Evolutionary conservation across 2,888 invertebrate genomes (phyloP), one percentile per base, ranked within the genome.

Genomic region (Caenorhabditis doughertyi): DNA sequence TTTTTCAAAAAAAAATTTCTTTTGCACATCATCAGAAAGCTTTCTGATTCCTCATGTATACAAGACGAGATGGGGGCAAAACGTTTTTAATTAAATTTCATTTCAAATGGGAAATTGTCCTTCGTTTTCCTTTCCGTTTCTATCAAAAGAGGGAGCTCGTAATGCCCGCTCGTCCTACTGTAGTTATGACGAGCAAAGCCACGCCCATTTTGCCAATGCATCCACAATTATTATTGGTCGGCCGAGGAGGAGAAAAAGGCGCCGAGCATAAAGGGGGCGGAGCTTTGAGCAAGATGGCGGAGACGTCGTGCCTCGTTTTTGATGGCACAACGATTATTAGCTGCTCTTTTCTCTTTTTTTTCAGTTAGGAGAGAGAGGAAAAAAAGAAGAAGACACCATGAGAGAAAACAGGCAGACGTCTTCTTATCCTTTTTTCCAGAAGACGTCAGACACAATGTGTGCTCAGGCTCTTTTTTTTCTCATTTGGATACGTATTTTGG

Each of bases 51-150:
- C 11, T 32, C 9, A 35, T 51, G 27, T 65, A 35, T 51, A 51
- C 51, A 65, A 16, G 53, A 27, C 7, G 11, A 53, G 51, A 51
- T 16, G 27, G 18, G 25, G 51, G 62, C 72, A 72, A 73, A 73
- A 73, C 73, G 71, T 73, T 72, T 80, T 68, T 72, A 80, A 80
- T 80, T 73, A 73, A 72, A 72, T 70, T 64, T 70, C 32, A 73
- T 51, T 65, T 51, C 51, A 49, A 5, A 65, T 51, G 29, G 65
- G 73, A 76, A 68, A 67, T 76, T 76, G 56, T 35, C 29, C 56
- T 39, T 47, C 18, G 21, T 27, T 35, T 27, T 44, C 21, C 23
- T n/a, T 25, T 13, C 39, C 16, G 3, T 39, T 29, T 16, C 29
- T 53, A 25, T 3, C n/a, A n/a, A n/a, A 47, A 21, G 9, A 8